Percentiles rank a stretch among this genome's conserved stretches.
Evolutionary conservation across 2,888 invertebrate genomes (phyloP).

Genomic region (Cosmorhoe ocellata): DNA sequence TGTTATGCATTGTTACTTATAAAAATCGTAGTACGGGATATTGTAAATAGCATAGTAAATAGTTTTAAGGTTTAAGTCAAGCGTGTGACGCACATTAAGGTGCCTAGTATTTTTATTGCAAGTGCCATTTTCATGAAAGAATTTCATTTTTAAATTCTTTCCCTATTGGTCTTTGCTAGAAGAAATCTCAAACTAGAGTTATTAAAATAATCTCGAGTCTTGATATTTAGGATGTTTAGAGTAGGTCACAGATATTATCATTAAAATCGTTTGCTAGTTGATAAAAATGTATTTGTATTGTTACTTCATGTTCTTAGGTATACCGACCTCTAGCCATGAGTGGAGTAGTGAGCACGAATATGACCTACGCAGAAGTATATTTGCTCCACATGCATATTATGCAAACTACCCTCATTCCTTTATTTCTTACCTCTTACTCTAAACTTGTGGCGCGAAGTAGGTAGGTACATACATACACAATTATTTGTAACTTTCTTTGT

Average conservation of each 20-base stretch:
- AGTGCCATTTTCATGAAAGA: constrained; percentile 64
- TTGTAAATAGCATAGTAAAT: constrained; percentile 57
- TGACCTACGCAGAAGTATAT: too few species aligned
- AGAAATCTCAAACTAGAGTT: constrained; percentile 50
- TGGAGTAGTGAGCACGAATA: too few species aligned
- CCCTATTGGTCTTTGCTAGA: constrained; percentile 54
- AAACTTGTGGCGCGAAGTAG: too few species aligned
- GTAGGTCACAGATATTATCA: constrained; percentile 29
- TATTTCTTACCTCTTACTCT: too few species aligned
- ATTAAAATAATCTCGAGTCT: constrained; percentile 38
- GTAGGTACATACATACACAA: too few species aligned
- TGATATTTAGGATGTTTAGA: constrained; percentile 28
- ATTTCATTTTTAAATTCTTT: constrained; percentile 51
- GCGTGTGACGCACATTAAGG: constrained; percentile 66
- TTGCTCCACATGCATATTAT: too few species aligned
- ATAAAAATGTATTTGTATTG: background rate
- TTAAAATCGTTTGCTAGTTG: background rate
- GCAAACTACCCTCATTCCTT: too few species aligned
- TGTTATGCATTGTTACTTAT: constrained; percentile 44
- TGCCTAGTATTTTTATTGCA: constrained; percentile 58
- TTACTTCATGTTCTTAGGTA: too few species aligned
- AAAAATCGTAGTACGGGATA: constrained; percentile 53
- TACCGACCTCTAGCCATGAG: too few species aligned
- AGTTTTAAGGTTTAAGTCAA: constrained; percentile 46
- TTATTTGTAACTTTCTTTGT: too few species aligned